A percentile compares a stretch with the other conserved stretches of the same genome.
Evolutionary conservation across 2,888 invertebrate species (phyloP).

Genomic region (Galeruca laticollis): DNA sequence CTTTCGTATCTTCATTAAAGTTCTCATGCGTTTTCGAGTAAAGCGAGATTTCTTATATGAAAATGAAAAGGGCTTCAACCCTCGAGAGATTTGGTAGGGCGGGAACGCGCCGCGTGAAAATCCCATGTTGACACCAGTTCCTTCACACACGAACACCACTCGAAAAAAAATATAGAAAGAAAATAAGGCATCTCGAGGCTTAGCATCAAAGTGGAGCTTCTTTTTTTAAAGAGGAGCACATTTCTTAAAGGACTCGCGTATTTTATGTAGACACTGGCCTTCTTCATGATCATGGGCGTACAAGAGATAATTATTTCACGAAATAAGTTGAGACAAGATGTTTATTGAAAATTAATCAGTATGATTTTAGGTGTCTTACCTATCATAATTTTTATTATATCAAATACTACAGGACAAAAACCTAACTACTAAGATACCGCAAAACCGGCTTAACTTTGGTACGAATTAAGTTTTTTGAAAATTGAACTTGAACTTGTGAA

Average conservation of each 20-base stretch:
- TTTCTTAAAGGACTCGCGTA: constrained; percentile 51
- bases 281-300: constrained; percentile 40
- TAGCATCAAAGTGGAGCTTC: constrained; percentile 56
- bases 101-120: constrained; percentile 51
- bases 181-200: constrained; percentile 59
- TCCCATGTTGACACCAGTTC: constrained; percentile 62
- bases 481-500: too few relatives aligned
- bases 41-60: constrained; percentile 45
- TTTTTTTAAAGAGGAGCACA: constrained; percentile 54
- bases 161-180: constrained; percentile 59
- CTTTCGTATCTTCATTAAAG: constrained; percentile 11
- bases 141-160: constrained; percentile 58
- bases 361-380: too few relatives aligned
- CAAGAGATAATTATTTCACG: constrained; percentile 1
- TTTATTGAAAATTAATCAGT: too few relatives aligned
- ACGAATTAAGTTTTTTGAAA: too few relatives aligned
- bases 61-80: constrained; percentile 60
- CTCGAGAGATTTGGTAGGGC: constrained; percentile 42
- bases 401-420: too few relatives aligned
- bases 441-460: too few relatives aligned
- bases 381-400: too few relatives aligned
- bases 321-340: too few relatives aligned
- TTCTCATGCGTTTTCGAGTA: background rate
- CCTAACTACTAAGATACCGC: too few relatives aligned
- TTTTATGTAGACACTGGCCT: constrained; percentile 36